A percentile compares a stretch with the other conserved stretches of the same genome.
Conservation (phyloP, 2,888 invertebrate species). For the Microctonus brassicae region DNA sequence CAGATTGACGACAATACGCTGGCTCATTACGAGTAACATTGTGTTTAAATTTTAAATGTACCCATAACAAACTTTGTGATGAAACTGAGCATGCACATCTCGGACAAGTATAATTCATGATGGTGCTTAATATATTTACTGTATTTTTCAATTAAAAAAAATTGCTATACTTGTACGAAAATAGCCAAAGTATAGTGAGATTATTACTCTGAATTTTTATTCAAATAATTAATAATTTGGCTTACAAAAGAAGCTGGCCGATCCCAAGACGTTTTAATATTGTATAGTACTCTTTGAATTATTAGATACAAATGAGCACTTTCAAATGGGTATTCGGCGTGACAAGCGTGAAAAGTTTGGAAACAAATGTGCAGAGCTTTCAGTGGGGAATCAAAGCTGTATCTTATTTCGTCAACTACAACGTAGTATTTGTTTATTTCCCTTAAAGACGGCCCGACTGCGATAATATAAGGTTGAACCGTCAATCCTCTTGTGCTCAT, state of each 20-base stretch:
- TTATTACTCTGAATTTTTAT: too few relatives aligned
- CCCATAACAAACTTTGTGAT: too few relatives aligned
- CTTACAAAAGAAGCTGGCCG: too few relatives aligned
- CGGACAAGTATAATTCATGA: constrained; percentile 22
- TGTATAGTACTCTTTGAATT: too few relatives aligned
- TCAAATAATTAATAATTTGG: too few relatives aligned
- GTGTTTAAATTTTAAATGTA: too few relatives aligned
- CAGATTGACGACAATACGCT: too few relatives aligned
- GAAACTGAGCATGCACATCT: too few relatives aligned
- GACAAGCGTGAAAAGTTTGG: constrained; percentile 28
- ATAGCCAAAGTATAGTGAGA: constrained; percentile 3
- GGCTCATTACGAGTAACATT: too few relatives aligned
- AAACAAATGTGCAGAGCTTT: constrained; percentile 34
- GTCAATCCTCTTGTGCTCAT: constrained; percentile 3
- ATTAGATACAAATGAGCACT: not conserved
- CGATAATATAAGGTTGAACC: constrained; percentile 39
- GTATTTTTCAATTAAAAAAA: not conserved
- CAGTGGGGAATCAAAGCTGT: constrained; percentile 32
- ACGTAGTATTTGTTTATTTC: constrained; percentile 26
- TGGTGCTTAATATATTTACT: not conserved
- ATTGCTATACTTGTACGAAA: constrained; percentile 8
- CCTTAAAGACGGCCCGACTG: constrained; percentile 23
- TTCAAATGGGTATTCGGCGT: constrained; percentile 1
- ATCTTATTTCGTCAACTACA: constrained; percentile 22
- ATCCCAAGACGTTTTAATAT: too few relatives aligned